Evolutionary conservation across 2,888 invertebrate species (phyloP).

Genomic region (Reticulitermes lucifugus): DNA sequence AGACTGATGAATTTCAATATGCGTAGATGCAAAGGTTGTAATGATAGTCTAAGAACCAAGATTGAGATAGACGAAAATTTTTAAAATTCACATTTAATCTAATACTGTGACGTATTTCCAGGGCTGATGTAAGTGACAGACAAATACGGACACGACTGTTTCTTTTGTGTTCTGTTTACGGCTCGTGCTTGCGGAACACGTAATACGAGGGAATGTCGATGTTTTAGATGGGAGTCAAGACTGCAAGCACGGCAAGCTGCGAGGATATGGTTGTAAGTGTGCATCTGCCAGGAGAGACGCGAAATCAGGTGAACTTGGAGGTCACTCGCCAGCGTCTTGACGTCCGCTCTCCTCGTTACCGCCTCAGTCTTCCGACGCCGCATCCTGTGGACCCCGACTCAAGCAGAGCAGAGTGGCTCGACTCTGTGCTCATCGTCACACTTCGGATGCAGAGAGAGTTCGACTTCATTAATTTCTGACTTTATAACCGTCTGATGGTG

Average conservation of each 20-base stretch:
- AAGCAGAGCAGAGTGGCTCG: slow-evolving; percentile 82
- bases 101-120: too few species aligned
- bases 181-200: too few species aligned
- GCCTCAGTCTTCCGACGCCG: slow-evolving; percentile 80
- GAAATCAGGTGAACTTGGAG: slow-evolving; percentile 79
- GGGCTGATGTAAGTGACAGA: too few species aligned
- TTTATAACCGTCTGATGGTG: not conserved
- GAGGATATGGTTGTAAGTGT: slow-evolving; percentile 88
- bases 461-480: slow-evolving; percentile 88
- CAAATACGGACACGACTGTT: too few species aligned
- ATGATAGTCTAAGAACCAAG: too few species aligned
- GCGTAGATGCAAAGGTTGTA: too few species aligned
- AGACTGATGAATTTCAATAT: too few species aligned
- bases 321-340: slow-evolving; percentile 69
- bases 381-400: slow-evolving; percentile 85
- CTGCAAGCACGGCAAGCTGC: slow-evolving; percentile 83
- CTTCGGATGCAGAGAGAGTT: slow-evolving; percentile 82
- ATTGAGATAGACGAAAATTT: too few species aligned
- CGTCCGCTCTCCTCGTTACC: slow-evolving; percentile 73
- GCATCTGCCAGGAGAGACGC: slow-evolving; percentile 79
- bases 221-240: slow-evolving; percentile 82
- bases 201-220: not conserved
- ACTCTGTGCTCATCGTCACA: slow-evolving; percentile 76
- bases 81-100: too few species aligned
- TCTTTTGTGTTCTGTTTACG: too few species aligned